Conservation (phyloP, 2,888 invertebrate species). For the Troides helena region DNA sequence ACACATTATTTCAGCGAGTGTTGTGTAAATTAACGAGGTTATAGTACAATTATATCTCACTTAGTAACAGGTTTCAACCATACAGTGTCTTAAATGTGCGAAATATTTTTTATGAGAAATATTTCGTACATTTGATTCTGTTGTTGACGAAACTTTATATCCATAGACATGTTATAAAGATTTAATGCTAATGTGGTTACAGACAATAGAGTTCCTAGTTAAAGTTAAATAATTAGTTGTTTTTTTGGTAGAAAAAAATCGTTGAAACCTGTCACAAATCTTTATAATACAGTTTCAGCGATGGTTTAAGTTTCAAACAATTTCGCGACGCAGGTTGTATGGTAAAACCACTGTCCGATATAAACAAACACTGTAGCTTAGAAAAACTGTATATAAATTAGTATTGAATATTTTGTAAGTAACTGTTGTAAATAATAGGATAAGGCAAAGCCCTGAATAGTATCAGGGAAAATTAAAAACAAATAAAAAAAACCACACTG, state of each 20-base stretch:
- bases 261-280: neutral
- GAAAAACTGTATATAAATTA: neutral
- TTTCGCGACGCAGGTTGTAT: too few relatives aligned
- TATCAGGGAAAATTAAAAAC: too few relatives aligned
- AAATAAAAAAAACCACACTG: neutral
- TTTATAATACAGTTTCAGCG: neutral
- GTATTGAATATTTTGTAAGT: too few relatives aligned
- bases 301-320: neutral
- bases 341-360: neutral
- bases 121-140: too few relatives aligned
- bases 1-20: neutral
- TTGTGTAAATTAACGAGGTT: neutral
- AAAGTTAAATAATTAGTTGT: neutral
- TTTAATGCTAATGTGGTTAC: too few relatives aligned
- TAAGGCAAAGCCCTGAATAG: too few relatives aligned
- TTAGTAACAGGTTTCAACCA: neutral
- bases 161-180: too few relatives aligned
- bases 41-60: neutral
- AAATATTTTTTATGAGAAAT: too few relatives aligned
- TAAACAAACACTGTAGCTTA: neutral
- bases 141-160: too few relatives aligned
- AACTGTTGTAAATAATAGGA: too few relatives aligned
- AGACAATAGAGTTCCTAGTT: too few relatives aligned
- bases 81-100: neutral
- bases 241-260: neutral